These are phyloP conservation scores for Zaprionus ornatus DNA, from an alignment of 1,140 invertebrate species.

Conservation along the genomic window DNA sequence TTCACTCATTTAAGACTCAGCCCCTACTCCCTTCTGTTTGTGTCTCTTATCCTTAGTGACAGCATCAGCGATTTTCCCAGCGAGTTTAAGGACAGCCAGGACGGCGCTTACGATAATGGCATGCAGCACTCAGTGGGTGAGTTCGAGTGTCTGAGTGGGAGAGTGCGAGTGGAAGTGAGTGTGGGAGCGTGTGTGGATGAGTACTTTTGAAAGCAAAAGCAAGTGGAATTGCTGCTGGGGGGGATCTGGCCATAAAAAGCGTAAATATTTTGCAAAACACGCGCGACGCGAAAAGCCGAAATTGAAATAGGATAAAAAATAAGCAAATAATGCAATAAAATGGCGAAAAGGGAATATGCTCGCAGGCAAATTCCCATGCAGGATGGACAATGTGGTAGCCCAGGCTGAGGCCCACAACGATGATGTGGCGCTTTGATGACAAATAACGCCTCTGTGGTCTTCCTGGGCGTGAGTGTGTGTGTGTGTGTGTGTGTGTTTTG, in stretches of 20 bases:
- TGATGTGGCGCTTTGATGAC: conserved; percentile 59
- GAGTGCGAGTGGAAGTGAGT: conserved; percentile 2
- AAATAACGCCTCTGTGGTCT: conserved; percentile 56
- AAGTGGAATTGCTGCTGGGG: conserved; percentile 4
- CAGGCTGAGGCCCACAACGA: conserved; percentile 17
- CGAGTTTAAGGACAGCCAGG: conserved; percentile 84
- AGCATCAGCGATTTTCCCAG: conserved; percentile 86
- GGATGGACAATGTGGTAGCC: conserved; percentile 38
- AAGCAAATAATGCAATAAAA: conserved; percentile 78
- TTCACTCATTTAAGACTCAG: conserved; percentile 29
- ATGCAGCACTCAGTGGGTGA: conserved; percentile 86
- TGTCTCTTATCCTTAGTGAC: conserved; percentile 66
- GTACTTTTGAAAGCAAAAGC: not conserved
- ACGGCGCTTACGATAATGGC: conserved; percentile 83
- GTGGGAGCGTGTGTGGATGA: not conserved
- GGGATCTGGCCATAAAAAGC: conserved; percentile 50
- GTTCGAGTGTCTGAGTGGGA: conserved; percentile 29
- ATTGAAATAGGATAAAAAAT: conserved; percentile 68
- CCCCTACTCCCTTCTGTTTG: conserved; percentile 1
- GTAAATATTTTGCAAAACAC: conserved; percentile 69
- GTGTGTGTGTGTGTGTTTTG: conserved; percentile 1
- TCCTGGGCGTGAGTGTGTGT: not conserved
- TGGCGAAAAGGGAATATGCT: conserved; percentile 40
- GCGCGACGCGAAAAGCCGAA: conserved; percentile 41
- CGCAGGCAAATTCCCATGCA: conserved; percentile 7